Evolutionary conservation across 2,797 vertebrate species (phyloP).

Genomic region (Tenualosa ilisha): DNA sequence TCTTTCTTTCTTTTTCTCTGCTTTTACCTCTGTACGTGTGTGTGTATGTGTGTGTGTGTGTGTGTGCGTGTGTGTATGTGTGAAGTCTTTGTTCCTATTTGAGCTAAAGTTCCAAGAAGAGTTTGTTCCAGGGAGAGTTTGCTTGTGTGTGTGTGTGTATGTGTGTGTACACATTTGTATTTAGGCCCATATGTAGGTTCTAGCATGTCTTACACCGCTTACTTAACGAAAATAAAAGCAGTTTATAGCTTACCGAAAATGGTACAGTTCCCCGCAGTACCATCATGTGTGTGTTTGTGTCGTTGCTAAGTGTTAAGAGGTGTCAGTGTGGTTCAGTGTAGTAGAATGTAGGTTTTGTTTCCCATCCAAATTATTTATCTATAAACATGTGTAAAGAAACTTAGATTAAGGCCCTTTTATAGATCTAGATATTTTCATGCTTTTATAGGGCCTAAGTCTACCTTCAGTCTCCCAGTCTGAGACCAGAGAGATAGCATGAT

Average conservation of each 20-base stretch:
- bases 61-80: neutral
- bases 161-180: conserved; percentile 9
- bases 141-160: neutral
- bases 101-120: neutral
- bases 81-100: neutral
- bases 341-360: no score
- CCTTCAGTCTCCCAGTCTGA: neutral
- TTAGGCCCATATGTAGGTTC: neutral
- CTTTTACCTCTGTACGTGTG: neutral
- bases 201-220: neutral
- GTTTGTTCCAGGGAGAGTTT: conserved; percentile 4
- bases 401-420: no score
- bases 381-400: no score
- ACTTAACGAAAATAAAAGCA: no score
- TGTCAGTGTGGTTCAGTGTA: no score
- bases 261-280: no score
- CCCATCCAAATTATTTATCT: no score
- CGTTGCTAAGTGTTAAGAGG: no score
- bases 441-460: neutral
- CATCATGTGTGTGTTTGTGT: no score
- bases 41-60: neutral
- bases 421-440: no score
- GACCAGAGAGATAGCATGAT: neutral
- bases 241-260: no score
- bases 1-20: neutral